Evolutionary conservation across 1,140 invertebrate species (phyloP), one percentile per base, ranked within the genome.

Genomic region (Rhyacophila brunnea): DNA sequence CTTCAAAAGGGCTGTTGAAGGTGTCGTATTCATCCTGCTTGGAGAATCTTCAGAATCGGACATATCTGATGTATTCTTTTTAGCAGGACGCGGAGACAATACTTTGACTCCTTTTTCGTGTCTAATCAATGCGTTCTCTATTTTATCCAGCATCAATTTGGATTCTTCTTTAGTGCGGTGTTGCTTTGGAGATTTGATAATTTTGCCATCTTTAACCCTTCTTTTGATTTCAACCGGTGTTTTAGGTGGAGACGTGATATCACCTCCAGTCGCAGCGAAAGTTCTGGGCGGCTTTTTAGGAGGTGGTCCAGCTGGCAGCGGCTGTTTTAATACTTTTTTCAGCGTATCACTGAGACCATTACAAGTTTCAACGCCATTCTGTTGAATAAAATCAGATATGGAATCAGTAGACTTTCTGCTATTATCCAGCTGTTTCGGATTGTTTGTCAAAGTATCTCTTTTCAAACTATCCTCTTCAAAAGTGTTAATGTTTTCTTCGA

Each of bases 251-350:
- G 57, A 35, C 5, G 36, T 19, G 40, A 32, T 19, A 19, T 57
- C 38, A 34, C 20, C 6, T 17, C n/a, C 11, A 53, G 6, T n/a
- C 66, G 83, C 80, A 49, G 76, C 75, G 68, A 87, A 87, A 5
- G 82, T 85, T 68, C 87, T 69, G 1, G 88, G 88, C 15, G 88
- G 87, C 68, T 90, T 90, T 64, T 83, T 82, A 0, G 87, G 87
- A 23, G 86, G 84, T 6, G 86, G 85, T 1, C 86, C 86, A 13
- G 68, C 28, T 0, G 86, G 86, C 53, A 88, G 68, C 0, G 85
- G 84, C 60, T 83, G 77, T 65, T 81, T 83, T 19, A 87, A 69
- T 23, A 83, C 84, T 43, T 79, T 80, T 65, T 83, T 84, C 18
- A 86, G 68, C 9, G 82, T 84, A 56, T 84, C 81, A 2, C 80